Evolutionary conservation across 2,113 vertebrate genomes (phyloP), one percentile per base, ranked within the genome.

Genomic region (Xenopus laevis): DNA sequence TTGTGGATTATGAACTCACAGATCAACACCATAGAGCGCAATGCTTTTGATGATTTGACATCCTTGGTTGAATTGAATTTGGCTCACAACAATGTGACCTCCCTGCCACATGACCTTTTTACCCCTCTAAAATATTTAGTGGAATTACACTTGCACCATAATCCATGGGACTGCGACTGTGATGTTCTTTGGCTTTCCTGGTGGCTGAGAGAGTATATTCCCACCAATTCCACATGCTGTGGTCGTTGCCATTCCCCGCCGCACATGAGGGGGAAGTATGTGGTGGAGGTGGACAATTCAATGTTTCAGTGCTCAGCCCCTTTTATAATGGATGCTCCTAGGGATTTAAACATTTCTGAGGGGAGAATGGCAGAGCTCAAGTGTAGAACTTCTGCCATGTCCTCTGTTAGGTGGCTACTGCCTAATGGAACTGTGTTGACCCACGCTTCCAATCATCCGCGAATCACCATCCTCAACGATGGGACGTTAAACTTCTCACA

Each of bases 1-100:
- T 91, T 99, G 8, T 99, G 97, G 97, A 96, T 99, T 80, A 99
- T 99, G 97, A 98, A 97, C 89, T 97, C 97, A 10, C 95, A 93
- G 84, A 93, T 99, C 83, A 92, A 85, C 79, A 79, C 83, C 70
- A 96, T 99, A 23, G 96, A 98, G 82, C 92, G 97, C 13, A 98
- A 99, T 78, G 97, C 97, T 65, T 99, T 99, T 78, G 97, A 99
- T 70, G 96, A 96, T 84, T 93, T 98, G 80, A 94, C 93, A 55
- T 94, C 92, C 0, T 88, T 99, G 83, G 96, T 97, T 84, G 97
- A 99, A 85, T 93, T 99, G 82, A 99, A 99, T 87, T 81, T 99
- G 87, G 97, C 97, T 81, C 97, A 99, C 88, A 99, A 99, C 83
- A 99, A 98, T 88, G 90, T 98, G 78, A 95, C 94, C 3, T 95